phyloP scores from a whole-genome alignment of 2,113 vertebrate genomes.

The Nothoprocta pentlandii region DNA sequence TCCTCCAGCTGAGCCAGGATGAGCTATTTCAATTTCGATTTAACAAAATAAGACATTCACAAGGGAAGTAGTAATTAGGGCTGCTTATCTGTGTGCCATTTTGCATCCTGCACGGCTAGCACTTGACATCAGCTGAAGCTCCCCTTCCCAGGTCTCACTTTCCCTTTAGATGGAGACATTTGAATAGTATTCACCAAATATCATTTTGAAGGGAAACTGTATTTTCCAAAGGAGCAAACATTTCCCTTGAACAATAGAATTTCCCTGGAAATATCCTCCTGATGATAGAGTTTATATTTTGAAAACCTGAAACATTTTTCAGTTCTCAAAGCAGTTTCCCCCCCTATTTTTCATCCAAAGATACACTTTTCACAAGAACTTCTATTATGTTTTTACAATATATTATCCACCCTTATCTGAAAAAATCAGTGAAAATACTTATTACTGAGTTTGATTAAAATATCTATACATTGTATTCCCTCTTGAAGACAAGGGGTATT shows the following conservation, averaged over 20 bases:
- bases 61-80: background rate
- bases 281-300: background rate
- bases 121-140: too few species aligned
- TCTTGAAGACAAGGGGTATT: background rate
- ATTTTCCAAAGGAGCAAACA: background rate
- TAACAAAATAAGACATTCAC: background rate
- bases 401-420: background rate
- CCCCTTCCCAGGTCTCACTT: too few species aligned
- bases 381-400: background rate
- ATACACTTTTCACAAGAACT: background rate
- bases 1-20: background rate
- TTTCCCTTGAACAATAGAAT: background rate
- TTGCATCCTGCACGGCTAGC: background rate
- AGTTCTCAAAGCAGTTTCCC: background rate
- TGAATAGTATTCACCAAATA: too few species aligned
- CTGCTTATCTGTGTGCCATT: background rate
- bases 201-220: background rate
- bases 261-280: background rate
- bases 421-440: background rate
- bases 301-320: background rate
- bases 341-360: constrained; percentile 36
- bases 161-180: too few species aligned
- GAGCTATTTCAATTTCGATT: background rate
- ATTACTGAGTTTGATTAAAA: background rate
- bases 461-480: background rate